Percentiles rank a stretch among this genome's conserved stretches.
These are phyloP conservation scores for Noctua janthe DNA, from an alignment of 2,888 invertebrate species.

Conservation along the genomic window DNA sequence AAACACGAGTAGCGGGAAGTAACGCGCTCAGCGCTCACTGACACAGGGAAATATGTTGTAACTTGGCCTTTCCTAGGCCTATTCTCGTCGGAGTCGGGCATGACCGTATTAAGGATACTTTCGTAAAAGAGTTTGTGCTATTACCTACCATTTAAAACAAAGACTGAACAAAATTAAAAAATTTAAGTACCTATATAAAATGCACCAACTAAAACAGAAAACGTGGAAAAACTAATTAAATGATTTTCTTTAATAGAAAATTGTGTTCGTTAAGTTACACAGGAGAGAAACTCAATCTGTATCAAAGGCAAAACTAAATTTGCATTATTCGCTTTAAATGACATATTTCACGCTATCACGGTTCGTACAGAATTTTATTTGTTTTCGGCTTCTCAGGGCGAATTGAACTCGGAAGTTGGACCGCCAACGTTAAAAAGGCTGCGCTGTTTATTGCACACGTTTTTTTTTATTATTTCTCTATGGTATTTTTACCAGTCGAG, in stretches of 20 bases:
- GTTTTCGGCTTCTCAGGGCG: slow-evolving; percentile 11
- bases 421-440: slow-evolving; percentile 1
- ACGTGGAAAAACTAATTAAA: not conserved
- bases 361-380: slow-evolving; percentile 17
- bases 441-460: not conserved
- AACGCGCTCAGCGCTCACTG: slow-evolving; percentile 14
- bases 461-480: not conserved
- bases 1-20: slow-evolving; percentile 28
- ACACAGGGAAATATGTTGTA: slow-evolving; percentile 11
- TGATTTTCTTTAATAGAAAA: not conserved
- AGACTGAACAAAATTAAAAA: not conserved
- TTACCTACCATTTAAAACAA: not conserved
- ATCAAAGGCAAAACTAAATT: not conserved
- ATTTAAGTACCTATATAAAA: not conserved
- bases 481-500: not conserved
- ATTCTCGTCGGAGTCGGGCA: not conserved
- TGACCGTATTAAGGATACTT: not conserved
- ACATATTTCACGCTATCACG: slow-evolving; percentile 6
- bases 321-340: not conserved
- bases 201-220: not conserved
- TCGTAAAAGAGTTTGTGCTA: not conserved
- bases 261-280: slow-evolving; percentile 2
- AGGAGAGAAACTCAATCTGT: not conserved
- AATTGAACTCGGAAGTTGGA: not conserved
- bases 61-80: slow-evolving; percentile 18